Conservation (phyloP, 2,797 vertebrate species). For the Gymnoscopelus microlampas region DNA sequence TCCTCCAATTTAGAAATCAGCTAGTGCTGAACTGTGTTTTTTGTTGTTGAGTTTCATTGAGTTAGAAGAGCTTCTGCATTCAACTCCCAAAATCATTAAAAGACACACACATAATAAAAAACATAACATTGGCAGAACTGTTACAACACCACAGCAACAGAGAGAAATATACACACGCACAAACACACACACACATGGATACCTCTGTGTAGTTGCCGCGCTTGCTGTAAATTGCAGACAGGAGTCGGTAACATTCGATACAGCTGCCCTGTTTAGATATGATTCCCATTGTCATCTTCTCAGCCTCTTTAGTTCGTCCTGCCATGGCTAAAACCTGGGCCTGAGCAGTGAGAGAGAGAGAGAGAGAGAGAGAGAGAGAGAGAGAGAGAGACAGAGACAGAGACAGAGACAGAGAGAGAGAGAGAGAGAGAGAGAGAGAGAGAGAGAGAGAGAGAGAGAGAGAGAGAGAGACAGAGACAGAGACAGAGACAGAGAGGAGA, state of each 20-base stretch:
- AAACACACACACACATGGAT: constrained; percentile 11
- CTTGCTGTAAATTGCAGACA: constrained; percentile 96
- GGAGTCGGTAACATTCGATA: constrained; percentile 92
- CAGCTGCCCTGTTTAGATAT: constrained; percentile 84
- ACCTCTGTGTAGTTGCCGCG: constrained; percentile 89
- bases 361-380: background rate
- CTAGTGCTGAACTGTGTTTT: constrained; percentile 11
- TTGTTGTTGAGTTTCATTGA: constrained; percentile 1
- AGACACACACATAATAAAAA: background rate
- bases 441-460: background rate
- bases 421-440: background rate
- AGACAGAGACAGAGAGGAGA: too few relatives aligned
- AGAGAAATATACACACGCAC: constrained; percentile 4
- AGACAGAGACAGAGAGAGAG: background rate
- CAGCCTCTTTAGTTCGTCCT: constrained; percentile 85
- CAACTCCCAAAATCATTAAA: too few relatives aligned
- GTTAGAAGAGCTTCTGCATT: background rate
- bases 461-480: background rate
- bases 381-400: too few relatives aligned
- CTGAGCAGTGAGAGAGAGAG: constrained; percentile 61
- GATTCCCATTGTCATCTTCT: constrained; percentile 86
- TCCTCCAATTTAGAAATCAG: too few relatives aligned
- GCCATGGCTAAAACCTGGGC: constrained; percentile 93
- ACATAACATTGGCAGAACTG: too few relatives aligned
- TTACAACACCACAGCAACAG: too few relatives aligned